Percentiles rank a stretch among this genome's conserved stretches.
These are phyloP conservation scores for Idris sp. DNA, from an alignment of 1,140 invertebrate species.

Conservation along the genomic window DNA sequence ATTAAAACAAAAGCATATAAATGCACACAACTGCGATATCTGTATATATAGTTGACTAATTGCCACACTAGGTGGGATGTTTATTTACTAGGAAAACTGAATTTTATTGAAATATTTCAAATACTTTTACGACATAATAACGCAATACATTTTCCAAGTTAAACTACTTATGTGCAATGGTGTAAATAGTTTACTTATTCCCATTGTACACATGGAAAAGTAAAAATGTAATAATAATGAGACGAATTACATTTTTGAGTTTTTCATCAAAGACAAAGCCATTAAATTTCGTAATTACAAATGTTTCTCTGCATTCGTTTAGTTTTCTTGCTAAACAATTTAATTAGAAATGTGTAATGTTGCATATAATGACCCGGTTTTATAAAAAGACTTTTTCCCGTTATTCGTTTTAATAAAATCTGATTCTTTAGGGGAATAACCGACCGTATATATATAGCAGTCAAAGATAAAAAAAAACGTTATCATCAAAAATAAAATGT, in stretches of 20 bases:
- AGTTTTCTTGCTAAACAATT: slow-evolving; percentile 2
- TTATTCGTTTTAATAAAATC: neutral
- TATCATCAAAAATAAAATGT: neutral
- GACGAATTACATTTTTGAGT: slow-evolving; percentile 1
- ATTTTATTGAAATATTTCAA: slow-evolving; percentile 4
- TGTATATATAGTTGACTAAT: slow-evolving; percentile 33
- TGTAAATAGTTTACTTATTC: slow-evolving; percentile 12
- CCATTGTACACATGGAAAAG: slow-evolving; percentile 9
- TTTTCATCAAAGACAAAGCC: slow-evolving; percentile 5
- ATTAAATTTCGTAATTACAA: slow-evolving; percentile 18
- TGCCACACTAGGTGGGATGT: slow-evolving; percentile 29
- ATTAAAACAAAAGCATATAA: slow-evolving; percentile 19
- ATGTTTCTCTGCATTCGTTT: neutral
- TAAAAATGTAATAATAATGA: slow-evolving; percentile 43
- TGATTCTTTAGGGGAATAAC: neutral
- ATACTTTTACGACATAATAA: slow-evolving; percentile 45
- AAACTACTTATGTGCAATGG: slow-evolving; percentile 34
- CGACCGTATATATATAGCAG: slow-evolving; percentile 18
- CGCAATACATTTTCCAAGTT: slow-evolving; percentile 41
- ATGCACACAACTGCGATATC: slow-evolving; percentile 2
- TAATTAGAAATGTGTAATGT: slow-evolving; percentile 9
- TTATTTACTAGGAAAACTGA: slow-evolving; percentile 38
- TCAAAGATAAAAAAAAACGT: slow-evolving; percentile 13
- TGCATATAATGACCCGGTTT: neutral
- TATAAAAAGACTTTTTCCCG: neutral